phyloP scores from a whole-genome alignment of 2,113 vertebrate genomes.

The Seriola quinqueradiata region DNA sequence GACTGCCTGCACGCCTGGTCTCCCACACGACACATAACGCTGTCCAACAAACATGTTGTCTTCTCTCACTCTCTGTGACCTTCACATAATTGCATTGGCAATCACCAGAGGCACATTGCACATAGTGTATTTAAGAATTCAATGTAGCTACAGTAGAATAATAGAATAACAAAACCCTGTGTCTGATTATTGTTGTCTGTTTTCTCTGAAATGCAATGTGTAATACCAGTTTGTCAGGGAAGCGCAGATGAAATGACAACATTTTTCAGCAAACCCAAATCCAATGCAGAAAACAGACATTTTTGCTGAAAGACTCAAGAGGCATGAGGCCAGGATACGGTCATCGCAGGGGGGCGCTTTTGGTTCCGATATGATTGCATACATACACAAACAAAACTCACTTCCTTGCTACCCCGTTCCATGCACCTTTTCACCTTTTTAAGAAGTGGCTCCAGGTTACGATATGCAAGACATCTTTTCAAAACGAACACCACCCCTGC shows the following conservation, averaged over 20 bases:
- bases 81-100: constrained; percentile 50
- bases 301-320: constrained; percentile 32
- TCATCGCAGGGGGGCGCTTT: constrained; percentile 19
- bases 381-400: constrained; percentile 17
- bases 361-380: not conserved
- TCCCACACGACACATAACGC: constrained; percentile 40
- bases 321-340: constrained; percentile 4
- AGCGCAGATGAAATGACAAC: constrained; percentile 11
- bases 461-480: constrained; percentile 50
- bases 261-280: constrained; percentile 23
- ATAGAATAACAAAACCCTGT: no score
- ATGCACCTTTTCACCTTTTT: constrained; percentile 19
- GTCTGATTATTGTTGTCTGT: constrained; percentile 12
- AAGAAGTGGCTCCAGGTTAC: constrained; percentile 60
- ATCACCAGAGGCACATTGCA: constrained; percentile 45
- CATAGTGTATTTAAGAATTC: constrained; percentile 43
- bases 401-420: not conserved
- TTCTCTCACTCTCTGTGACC: constrained; percentile 41
- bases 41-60: constrained; percentile 43
- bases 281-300: not conserved
- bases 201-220: constrained; percentile 8
- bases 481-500: constrained; percentile 64
- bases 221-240: not conserved
- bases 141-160: constrained; percentile 8
- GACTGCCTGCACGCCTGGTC: constrained; percentile 73